Conservation (phyloP, 2,797 vertebrate species). For the Poeciliopsis paucimaculata region DNA sequence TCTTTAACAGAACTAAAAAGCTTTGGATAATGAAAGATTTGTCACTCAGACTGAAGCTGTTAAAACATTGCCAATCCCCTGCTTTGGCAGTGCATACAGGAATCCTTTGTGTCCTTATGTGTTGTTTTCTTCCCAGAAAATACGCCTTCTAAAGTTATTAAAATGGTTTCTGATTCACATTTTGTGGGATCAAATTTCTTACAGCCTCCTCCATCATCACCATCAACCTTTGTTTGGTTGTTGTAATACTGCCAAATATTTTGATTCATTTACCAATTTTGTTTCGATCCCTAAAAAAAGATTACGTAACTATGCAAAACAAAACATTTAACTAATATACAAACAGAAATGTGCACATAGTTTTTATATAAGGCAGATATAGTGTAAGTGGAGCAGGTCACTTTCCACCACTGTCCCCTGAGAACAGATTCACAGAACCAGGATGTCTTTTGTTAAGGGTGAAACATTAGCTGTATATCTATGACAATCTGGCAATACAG, state of each 20-base stretch:
- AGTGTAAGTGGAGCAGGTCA: slow-evolving; percentile 45
- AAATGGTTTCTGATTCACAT: background rate
- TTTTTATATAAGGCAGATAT: slow-evolving; percentile 11
- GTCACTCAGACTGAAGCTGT: slow-evolving; percentile 1
- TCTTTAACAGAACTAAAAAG: background rate
- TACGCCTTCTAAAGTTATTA: background rate
- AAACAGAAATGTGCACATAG: slow-evolving; percentile 8
- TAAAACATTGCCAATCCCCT: background rate
- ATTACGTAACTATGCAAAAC: slow-evolving; percentile 28
- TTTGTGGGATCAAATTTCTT: slow-evolving; percentile 6
- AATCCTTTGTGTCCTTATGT: slow-evolving; percentile 15
- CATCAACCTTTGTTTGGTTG: slow-evolving; percentile 39
- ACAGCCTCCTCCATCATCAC: slow-evolving; percentile 3
- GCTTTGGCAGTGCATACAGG: slow-evolving; percentile 7
- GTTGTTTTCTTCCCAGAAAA: slow-evolving; percentile 10
- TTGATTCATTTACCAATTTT: slow-evolving; percentile 27
- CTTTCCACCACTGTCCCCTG: slow-evolving; percentile 49
- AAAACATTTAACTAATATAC: slow-evolving; percentile 19
- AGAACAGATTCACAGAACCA: slow-evolving; percentile 38
- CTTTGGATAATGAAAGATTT: slow-evolving; percentile 3
- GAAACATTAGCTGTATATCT: slow-evolving; percentile 74
- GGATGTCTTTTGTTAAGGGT: slow-evolving; percentile 65
- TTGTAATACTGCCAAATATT: slow-evolving; percentile 45
- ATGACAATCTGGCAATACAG: slow-evolving; percentile 53
- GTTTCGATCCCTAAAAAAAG: slow-evolving; percentile 3